Conservation (phyloP, 2,797 vertebrate species). For the Protosalanx chinensis region DNA sequence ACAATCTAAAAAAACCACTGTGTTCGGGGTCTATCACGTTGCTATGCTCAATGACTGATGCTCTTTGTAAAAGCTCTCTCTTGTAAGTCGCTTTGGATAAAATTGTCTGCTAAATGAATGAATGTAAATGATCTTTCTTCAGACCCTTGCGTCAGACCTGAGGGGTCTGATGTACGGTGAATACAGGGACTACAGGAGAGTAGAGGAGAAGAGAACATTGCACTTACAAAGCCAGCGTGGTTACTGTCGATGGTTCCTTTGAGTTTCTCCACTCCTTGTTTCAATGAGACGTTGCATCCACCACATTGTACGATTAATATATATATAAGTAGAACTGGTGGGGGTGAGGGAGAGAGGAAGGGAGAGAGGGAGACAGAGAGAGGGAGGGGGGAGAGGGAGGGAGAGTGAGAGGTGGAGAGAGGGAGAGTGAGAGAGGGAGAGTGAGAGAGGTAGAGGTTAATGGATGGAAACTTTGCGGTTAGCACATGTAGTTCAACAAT, state of each 20-base stretch:
- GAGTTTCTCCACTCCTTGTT: slow-evolving; percentile 60
- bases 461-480: slow-evolving; percentile 65
- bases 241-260: slow-evolving; percentile 62
- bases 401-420: background rate
- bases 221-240: slow-evolving; percentile 75
- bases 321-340: slow-evolving; percentile 70
- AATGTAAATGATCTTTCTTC: background rate
- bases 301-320: slow-evolving; percentile 69
- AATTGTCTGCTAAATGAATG: no score
- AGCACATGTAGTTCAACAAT: slow-evolving; percentile 33
- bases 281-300: slow-evolving; percentile 64
- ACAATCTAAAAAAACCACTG: no score
- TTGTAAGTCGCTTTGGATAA: no score
- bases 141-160: background rate
- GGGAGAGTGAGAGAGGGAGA: background rate
- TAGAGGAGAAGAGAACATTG: background rate
- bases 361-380: slow-evolving; percentile 9
- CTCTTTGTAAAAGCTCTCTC: no score
- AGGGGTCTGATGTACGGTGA: background rate
- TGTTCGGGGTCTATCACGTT: no score
- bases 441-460: slow-evolving; percentile 30
- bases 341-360: slow-evolving; percentile 15
- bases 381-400: slow-evolving; percentile 32
- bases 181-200: background rate
- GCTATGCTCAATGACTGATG: no score